phyloP scores from a whole-genome alignment of 2,888 invertebrate genomes.

The Plusia festucae region DNA sequence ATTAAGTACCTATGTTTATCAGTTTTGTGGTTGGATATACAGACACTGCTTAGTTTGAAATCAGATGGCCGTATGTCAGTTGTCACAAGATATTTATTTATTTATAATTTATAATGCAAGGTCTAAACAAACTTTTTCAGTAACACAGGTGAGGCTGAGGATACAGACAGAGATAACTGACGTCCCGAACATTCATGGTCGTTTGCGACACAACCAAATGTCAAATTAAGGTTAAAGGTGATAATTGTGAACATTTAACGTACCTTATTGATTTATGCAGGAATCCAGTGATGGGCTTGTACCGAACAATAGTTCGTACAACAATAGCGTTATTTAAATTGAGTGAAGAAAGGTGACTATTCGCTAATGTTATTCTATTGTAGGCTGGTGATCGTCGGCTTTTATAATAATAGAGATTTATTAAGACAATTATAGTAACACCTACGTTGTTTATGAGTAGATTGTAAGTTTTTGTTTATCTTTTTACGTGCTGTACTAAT shows the following conservation, averaged over 20 bases:
- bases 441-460: neutral
- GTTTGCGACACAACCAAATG: conserved; percentile 86
- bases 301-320: conserved; percentile 57
- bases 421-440: neutral
- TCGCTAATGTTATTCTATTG: conserved; percentile 31
- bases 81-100: too few relatives aligned
- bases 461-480: neutral
- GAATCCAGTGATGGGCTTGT: conserved; percentile 74
- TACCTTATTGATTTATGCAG: conserved; percentile 80
- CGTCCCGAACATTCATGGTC: conserved; percentile 77
- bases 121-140: conserved; percentile 37
- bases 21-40: too few relatives aligned
- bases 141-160: conserved; percentile 57
- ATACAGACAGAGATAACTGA: conserved; percentile 66
- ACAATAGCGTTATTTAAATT: conserved; percentile 45
- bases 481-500: too few relatives aligned
- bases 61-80: too few relatives aligned
- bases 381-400: neutral
- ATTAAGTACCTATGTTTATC: too few relatives aligned
- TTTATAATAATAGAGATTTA: neutral
- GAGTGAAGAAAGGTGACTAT: conserved; percentile 27
- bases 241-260: conserved; percentile 73
- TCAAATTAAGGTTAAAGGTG: conserved; percentile 89
- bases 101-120: too few relatives aligned
- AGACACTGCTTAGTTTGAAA: too few relatives aligned